phyloP scores from a whole-genome alignment of 2,113 vertebrate species.

The Hemichromis elongatus region DNA sequence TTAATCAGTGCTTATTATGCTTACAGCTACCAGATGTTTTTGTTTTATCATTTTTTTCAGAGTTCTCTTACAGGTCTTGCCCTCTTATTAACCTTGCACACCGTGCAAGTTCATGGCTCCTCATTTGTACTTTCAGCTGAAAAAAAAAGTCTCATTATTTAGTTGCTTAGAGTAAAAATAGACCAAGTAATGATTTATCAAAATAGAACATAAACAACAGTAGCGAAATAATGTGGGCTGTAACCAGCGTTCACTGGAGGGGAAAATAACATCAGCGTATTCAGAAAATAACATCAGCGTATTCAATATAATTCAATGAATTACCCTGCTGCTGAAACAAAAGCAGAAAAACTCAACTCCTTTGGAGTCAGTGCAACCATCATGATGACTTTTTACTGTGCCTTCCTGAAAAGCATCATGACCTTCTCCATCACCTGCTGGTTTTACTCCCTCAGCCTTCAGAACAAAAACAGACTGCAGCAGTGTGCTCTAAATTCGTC shows the following conservation, averaged over 20 bases:
- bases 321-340: background rate
- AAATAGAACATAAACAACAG: background rate
- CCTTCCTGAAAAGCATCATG: too few relatives aligned
- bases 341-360: too few relatives aligned
- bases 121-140: background rate
- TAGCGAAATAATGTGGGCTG: background rate
- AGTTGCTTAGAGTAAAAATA: background rate
- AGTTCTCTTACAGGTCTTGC: background rate
- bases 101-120: background rate
- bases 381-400: too few relatives aligned
- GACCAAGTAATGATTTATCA: background rate
- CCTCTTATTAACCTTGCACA: background rate
- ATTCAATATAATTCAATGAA: background rate
- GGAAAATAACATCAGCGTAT: background rate
- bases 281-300: background rate
- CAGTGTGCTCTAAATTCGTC: too few relatives aligned
- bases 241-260: background rate
- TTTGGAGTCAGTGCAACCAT: too few relatives aligned
- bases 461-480: too few relatives aligned
- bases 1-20: background rate
- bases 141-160: background rate
- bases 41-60: background rate
- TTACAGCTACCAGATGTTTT: background rate
- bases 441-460: too few relatives aligned
- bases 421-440: too few relatives aligned